A percentile compares a stretch with the other conserved stretches of the same genome.
phyloP scores from a whole-genome alignment of 2,888 invertebrate genomes.

The Hypomecis punctinalis region DNA sequence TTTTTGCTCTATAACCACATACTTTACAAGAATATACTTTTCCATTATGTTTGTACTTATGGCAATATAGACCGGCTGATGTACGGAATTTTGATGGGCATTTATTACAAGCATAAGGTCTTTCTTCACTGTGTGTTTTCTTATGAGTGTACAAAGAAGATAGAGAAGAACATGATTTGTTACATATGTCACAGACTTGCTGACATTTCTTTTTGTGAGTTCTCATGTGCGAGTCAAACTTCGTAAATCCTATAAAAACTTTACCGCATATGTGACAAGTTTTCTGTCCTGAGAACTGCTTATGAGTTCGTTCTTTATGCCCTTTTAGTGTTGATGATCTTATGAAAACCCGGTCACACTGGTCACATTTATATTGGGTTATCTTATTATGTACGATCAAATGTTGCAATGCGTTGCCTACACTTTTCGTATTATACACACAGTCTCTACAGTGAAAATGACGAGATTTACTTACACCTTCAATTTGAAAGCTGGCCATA shows the following conservation, averaged over 20 bases:
- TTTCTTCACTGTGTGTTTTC: slow-evolving; percentile 9
- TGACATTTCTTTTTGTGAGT: not conserved
- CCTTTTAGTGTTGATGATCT: slow-evolving; percentile 66
- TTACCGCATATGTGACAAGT: slow-evolving; percentile 15
- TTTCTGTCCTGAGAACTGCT: slow-evolving; percentile 12
- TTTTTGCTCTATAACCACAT: slow-evolving; percentile 7
- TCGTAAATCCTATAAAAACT: not conserved
- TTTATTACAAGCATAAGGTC: not conserved
- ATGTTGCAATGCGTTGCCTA: slow-evolving; percentile 53
- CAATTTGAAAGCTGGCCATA: slow-evolving; percentile 29
- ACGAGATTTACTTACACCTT: slow-evolving; percentile 34
- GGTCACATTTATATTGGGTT: slow-evolving; percentile 59
- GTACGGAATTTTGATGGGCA: slow-evolving; percentile 11
- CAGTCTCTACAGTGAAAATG: slow-evolving; percentile 56
- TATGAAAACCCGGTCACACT: slow-evolving; percentile 60
- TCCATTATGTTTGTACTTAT: not conserved
- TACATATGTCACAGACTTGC: slow-evolving; percentile 9
- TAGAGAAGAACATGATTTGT: not conserved
- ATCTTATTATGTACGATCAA: slow-evolving; percentile 63
- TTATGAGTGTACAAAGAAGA: slow-evolving; percentile 1
- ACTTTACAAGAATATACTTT: not conserved
- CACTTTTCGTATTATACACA: slow-evolving; percentile 49
- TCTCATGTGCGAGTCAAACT: slow-evolving; percentile 2
- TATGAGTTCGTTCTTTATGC: slow-evolving; percentile 47
- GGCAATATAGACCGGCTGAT: not conserved